phyloP scores from a whole-genome alignment of 2,797 vertebrate species.

The Alectoris magna region DNA sequence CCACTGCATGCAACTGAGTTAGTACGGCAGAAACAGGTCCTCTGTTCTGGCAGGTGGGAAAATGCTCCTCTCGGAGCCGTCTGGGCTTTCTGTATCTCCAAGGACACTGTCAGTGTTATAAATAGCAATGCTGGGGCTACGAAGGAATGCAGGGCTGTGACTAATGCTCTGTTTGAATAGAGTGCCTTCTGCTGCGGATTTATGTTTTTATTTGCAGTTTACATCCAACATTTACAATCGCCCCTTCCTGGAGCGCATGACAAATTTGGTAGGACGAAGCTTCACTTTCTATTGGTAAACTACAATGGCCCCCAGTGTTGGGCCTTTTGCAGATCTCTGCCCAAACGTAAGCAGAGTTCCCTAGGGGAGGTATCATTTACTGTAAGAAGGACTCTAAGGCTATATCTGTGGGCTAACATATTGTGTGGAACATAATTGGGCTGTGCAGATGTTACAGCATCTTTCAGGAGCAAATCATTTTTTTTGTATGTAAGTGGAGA shows the following conservation, averaged over 20 bases:
- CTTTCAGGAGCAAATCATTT: neutral
- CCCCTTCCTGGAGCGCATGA: neutral
- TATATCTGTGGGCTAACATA: neutral
- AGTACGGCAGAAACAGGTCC: conserved; percentile 34
- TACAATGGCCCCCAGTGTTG: rapidly evolving
- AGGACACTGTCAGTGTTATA: conserved; percentile 35
- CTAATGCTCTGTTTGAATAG: conserved; percentile 58
- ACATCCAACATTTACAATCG: conserved; percentile 6
- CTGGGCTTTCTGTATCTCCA: conserved; percentile 49
- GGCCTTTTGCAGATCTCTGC: neutral
- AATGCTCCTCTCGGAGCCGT: conserved; percentile 2
- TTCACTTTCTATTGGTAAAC: neutral
- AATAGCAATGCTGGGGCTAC: conserved; percentile 38
- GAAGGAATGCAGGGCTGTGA: conserved; percentile 30
- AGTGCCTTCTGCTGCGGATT: neutral
- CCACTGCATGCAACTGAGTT: neutral
- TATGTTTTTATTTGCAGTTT: conserved; percentile 28
- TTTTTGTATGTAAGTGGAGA: neutral
- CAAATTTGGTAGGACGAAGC: neutral
- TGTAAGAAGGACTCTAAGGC: neutral
- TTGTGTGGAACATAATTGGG: neutral
- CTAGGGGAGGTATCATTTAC: neutral
- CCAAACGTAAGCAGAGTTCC: neutral
- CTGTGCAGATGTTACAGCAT: neutral
- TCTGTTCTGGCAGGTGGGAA: conserved; percentile 65